These are phyloP conservation scores for Cosmopolites sordidus DNA, from an alignment of 2,888 invertebrate species.

Conservation along the genomic window DNA sequence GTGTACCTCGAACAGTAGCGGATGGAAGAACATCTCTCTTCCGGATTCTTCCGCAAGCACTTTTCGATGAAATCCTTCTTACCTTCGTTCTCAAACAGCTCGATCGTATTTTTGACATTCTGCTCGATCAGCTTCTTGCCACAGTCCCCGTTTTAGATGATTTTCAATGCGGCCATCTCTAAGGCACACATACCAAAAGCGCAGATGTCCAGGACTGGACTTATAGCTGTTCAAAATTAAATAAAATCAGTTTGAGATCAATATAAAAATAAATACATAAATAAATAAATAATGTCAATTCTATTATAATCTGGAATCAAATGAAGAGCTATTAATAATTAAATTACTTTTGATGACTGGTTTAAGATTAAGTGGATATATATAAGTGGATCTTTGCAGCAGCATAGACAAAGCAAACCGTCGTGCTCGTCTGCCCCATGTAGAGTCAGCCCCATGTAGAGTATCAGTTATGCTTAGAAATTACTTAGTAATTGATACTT, in stretches of 20 bases:
- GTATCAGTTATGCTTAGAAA: too few species aligned
- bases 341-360: too few species aligned
- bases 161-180: conserved; percentile 96
- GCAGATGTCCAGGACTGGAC: conserved; percentile 95
- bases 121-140: conserved; percentile 86
- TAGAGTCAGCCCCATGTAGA: too few species aligned
- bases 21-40: conserved; percentile 89
- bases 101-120: conserved; percentile 86
- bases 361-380: too few species aligned
- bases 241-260: too few species aligned
- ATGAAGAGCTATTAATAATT: too few species aligned
- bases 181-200: conserved; percentile 99
- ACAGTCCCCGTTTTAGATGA: conserved; percentile 88
- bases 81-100: conserved; percentile 84
- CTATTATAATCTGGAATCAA: too few species aligned
- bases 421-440: too few species aligned
- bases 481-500: too few species aligned
- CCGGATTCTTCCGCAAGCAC: conserved; percentile 84
- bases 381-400: conserved; percentile 93
- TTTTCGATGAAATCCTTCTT: conserved; percentile 92
- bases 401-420: too few species aligned
- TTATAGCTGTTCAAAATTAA: conserved; percentile 58
- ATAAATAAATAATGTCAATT: too few species aligned
- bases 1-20: conserved; percentile 95
- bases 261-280: too few species aligned